Percentiles rank a stretch among this genome's conserved stretches.
Evolutionary conservation across 2,113 vertebrate species (phyloP).

Genomic region (Pogonocichla stellata): DNA sequence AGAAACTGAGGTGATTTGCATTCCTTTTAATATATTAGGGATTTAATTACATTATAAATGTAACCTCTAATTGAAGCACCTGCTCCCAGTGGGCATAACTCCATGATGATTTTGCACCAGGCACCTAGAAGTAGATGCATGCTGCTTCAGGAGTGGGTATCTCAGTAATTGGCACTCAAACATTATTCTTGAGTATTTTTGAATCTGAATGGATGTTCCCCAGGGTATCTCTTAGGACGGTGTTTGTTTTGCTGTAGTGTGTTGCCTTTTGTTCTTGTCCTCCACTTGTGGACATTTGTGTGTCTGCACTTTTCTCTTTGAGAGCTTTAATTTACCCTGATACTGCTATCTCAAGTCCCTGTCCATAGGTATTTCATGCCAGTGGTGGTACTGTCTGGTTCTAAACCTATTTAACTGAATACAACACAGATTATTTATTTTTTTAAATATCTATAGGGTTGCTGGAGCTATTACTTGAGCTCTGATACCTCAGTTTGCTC

Average conservation of each 20-base stretch:
- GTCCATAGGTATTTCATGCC: background rate
- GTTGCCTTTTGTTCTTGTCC: background rate
- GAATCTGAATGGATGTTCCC: background rate
- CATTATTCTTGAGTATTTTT: background rate
- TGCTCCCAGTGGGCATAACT: constrained; percentile 4
- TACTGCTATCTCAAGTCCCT: background rate
- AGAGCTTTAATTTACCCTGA: background rate
- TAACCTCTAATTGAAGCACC: constrained; percentile 51
- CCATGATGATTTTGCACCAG: background rate
- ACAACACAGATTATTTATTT: background rate
- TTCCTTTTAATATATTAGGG: constrained; percentile 39
- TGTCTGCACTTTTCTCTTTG: background rate
- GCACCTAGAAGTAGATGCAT: background rate
- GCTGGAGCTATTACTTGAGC: background rate
- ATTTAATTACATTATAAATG: constrained; percentile 67
- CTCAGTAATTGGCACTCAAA: constrained; percentile 32
- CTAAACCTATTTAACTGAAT: background rate
- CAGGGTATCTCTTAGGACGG: background rate
- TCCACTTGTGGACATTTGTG: background rate
- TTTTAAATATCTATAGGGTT: background rate
- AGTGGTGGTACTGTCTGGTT: background rate
- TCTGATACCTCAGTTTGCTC: background rate
- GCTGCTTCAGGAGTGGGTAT: background rate
- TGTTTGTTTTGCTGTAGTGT: background rate
- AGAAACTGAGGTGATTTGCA: constrained; percentile 35